Evolutionary conservation across 2,888 invertebrate species (phyloP).

Genomic region (Perizoma flavofasciatum): DNA sequence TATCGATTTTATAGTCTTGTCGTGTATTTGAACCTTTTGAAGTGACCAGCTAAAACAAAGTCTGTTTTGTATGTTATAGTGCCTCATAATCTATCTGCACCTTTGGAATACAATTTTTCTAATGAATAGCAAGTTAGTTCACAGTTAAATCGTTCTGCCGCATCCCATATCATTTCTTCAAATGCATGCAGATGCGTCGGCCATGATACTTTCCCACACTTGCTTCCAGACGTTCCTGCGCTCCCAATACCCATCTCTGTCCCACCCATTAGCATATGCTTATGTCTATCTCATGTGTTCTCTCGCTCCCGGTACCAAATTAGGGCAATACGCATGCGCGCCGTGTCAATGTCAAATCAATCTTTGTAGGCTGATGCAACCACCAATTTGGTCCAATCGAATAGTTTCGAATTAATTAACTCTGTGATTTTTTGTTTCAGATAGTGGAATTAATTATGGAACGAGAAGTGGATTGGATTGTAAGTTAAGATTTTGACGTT

Average conservation of each 20-base stretch:
- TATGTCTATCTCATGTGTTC: slow-evolving; percentile 52
- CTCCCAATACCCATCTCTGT: slow-evolving; percentile 54
- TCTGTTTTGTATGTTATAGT: slow-evolving; percentile 1
- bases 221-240: slow-evolving; percentile 51
- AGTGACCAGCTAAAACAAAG: slow-evolving; percentile 12
- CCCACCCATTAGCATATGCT: slow-evolving; percentile 40
- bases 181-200: slow-evolving; percentile 77
- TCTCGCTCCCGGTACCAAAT: slow-evolving; percentile 63
- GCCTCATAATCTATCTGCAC: slow-evolving; percentile 16
- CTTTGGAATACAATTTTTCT: slow-evolving; percentile 30
- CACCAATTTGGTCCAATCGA: slow-evolving; percentile 41
- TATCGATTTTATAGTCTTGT: slow-evolving; percentile 28
- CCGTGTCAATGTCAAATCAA: slow-evolving; percentile 82
- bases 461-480: slow-evolving; percentile 42
- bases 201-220: slow-evolving; percentile 70
- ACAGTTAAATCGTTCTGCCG: slow-evolving; percentile 45
- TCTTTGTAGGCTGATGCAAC: slow-evolving; percentile 80
- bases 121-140: slow-evolving; percentile 43
- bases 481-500: slow-evolving; percentile 43
- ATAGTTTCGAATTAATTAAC: slow-evolving; percentile 45
- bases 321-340: slow-evolving; percentile 81
- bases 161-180: slow-evolving; percentile 52
- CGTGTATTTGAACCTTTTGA: slow-evolving; percentile 30
- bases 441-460: slow-evolving; percentile 42
- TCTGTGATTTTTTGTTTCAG: slow-evolving; percentile 53